Conservation (phyloP, 2,113 vertebrate species). For the Nyctibius bracteatus region DNA sequence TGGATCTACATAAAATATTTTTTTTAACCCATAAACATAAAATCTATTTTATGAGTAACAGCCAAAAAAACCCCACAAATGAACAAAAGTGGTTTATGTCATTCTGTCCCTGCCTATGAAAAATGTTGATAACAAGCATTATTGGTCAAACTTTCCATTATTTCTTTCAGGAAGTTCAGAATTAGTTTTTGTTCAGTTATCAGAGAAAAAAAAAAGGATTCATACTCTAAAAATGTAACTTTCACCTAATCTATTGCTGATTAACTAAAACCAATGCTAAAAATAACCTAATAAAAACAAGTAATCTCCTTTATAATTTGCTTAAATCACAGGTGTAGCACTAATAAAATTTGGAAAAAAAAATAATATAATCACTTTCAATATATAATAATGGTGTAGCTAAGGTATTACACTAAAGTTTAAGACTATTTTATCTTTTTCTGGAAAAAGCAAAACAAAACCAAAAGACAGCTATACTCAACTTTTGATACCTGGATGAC, state of each 20-base stretch:
- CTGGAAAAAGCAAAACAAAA: not conserved
- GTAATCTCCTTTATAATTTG: not conserved
- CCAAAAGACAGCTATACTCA: not conserved
- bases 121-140: not conserved
- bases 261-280: not conserved
- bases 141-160: not conserved
- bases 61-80: not conserved
- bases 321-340: not conserved
- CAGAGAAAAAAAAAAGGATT: fast-evolving
- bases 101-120: not conserved
- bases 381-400: not conserved
- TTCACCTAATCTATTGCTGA: not conserved
- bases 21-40: not conserved
- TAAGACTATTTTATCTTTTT: not conserved
- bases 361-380: not conserved
- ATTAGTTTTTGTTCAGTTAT: not conserved
- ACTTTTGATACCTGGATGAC: not conserved
- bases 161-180: not conserved
- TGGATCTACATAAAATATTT: fast-evolving
- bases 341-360: not conserved
- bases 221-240: not conserved
- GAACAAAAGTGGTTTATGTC: not conserved
- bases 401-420: not conserved
- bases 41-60: not conserved
- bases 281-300: not conserved